phyloP scores from a whole-genome alignment of 30 jellyfish, hydroid and myxozoan species.

The Rhopilema esculentum region DNA sequence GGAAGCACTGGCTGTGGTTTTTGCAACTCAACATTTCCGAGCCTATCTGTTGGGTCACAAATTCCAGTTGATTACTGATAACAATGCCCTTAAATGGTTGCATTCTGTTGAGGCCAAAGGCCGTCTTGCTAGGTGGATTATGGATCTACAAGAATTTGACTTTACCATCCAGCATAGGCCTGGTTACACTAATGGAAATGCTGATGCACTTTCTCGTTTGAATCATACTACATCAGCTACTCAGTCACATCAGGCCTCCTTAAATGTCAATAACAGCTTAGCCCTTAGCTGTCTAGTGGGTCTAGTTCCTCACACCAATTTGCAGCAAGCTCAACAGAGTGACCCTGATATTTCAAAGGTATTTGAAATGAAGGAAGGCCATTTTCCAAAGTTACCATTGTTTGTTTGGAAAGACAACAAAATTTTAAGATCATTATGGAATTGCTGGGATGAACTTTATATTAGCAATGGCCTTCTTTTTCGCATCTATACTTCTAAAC shows the following conservation, averaged over 20 bases:
- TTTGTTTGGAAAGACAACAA: conserved; percentile 14
- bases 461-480: too few relatives aligned
- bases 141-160: conserved; percentile 41
- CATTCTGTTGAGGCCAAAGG: conserved; percentile 57
- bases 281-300: conserved; percentile 10
- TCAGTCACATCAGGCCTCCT: not conserved
- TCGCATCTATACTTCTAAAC: too few relatives aligned
- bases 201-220: conserved; percentile 34
- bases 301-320: conserved; percentile 10
- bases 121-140: conserved; percentile 47
- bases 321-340: conserved; percentile 22
- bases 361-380: conserved; percentile 11
- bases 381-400: conserved; percentile 13
- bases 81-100: conserved; percentile 44
- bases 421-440: conserved; percentile 8
- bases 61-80: conserved; percentile 31
- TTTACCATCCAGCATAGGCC: conserved; percentile 37
- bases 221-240: not conserved
- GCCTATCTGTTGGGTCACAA: conserved; percentile 45
- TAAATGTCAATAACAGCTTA: not conserved
- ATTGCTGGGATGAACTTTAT: conserved; percentile 8
- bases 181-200: conserved; percentile 38
- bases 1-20: conserved; percentile 65
- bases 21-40: conserved; percentile 42
- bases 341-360: conserved; percentile 28